Conservation (phyloP, 2,797 vertebrate genomes). For the Coregonus ussuriensis region DNA sequence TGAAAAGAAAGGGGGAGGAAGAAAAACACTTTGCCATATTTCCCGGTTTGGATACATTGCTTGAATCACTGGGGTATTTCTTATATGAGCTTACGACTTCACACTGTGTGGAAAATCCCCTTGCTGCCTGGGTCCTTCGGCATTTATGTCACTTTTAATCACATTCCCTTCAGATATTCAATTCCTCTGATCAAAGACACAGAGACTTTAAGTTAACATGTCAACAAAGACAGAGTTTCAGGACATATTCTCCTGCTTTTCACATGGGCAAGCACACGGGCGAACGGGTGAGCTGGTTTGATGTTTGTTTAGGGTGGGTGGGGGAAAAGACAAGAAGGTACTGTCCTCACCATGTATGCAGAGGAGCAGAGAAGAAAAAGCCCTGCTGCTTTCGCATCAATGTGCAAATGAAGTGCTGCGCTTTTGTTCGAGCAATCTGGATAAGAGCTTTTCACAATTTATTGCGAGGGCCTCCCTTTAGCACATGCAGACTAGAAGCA, state of each 20-base stretch:
- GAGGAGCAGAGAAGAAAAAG: slow-evolving; percentile 9
- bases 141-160: slow-evolving; percentile 78
- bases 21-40: slow-evolving; percentile 44
- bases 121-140: slow-evolving; percentile 58
- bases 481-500: slow-evolving; percentile 37
- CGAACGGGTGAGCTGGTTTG: slow-evolving; percentile 22
- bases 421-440: slow-evolving; percentile 44
- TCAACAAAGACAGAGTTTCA: slow-evolving; percentile 58
- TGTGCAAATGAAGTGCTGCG: slow-evolving; percentile 42
- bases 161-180: slow-evolving; percentile 63
- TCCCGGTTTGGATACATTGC: slow-evolving; percentile 58
- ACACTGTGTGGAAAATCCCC: slow-evolving; percentile 74
- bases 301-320: slow-evolving; percentile 34
- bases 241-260: slow-evolving; percentile 34
- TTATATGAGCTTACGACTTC: slow-evolving; percentile 76
- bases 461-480: slow-evolving; percentile 36
- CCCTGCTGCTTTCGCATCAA: slow-evolving; percentile 23
- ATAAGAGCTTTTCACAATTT: slow-evolving; percentile 50
- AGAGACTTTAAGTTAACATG: slow-evolving; percentile 61
- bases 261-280: neutral
- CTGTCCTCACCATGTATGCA: slow-evolving; percentile 1
- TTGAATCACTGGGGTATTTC: slow-evolving; percentile 73
- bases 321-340: neutral
- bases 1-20: slow-evolving; percentile 16
- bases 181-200: slow-evolving; percentile 73